Conservation (phyloP, 2,888 invertebrate species). For the Cephus nigrinus region DNA sequence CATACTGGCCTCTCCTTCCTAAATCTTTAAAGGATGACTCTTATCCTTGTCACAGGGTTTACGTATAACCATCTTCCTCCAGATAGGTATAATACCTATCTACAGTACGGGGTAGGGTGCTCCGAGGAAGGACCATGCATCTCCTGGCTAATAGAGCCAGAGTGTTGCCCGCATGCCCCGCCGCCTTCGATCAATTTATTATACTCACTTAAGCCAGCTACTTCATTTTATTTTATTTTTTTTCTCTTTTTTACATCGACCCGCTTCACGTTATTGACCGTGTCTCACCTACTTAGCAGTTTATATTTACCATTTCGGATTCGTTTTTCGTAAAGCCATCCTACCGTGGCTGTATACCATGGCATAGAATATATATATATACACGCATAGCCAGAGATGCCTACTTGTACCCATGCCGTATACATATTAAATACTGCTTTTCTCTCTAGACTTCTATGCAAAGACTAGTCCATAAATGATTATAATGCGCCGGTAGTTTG, state of each 20-base stretch:
- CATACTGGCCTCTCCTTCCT: not conserved
- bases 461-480: constrained; percentile 28
- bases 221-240: constrained; percentile 25
- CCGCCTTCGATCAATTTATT: constrained; percentile 52
- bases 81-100: not conserved
- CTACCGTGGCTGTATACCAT: not conserved
- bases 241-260: constrained; percentile 26
- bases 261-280: not conserved
- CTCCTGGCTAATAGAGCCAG: constrained; percentile 45
- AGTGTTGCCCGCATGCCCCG: constrained; percentile 49
- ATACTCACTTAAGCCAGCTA: constrained; percentile 44
- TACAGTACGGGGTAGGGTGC: constrained; percentile 17
- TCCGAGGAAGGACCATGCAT: constrained; percentile 42
- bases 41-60: constrained; percentile 32
- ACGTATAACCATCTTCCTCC: not conserved
- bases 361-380: too few relatives aligned
- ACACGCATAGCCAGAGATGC: too few relatives aligned
- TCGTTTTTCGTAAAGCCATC: not conserved
- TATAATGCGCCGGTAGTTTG: constrained; percentile 42
- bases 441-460: not conserved
- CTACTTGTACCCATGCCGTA: not conserved
- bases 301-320: constrained; percentile 32
- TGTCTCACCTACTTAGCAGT: constrained; percentile 25
- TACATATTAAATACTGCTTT: not conserved
- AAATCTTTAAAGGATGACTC: constrained; percentile 30